These are phyloP conservation scores for Sorex maritimensis DNA, from an alignment of 2,797 vertebrate genomes.

Conservation along the genomic window DNA sequence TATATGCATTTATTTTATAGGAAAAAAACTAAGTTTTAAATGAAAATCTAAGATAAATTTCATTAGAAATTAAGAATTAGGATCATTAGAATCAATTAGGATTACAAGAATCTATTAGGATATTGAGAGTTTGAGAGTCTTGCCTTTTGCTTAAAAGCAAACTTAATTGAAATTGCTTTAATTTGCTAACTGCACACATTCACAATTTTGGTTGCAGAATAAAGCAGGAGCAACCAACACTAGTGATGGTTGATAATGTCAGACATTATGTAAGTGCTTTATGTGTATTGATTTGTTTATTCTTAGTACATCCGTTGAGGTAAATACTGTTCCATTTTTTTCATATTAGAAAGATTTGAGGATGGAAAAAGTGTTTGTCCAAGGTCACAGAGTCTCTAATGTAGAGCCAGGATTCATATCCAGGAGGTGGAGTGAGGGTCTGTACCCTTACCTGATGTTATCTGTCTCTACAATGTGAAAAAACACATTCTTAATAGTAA, in stretches of 20 bases:
- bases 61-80: too few species aligned
- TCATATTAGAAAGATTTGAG: conserved; percentile 24
- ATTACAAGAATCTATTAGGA: too few species aligned
- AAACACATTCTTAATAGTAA: neutral
- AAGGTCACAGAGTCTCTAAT: neutral
- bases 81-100: too few species aligned
- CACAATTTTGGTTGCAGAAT: neutral
- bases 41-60: too few species aligned
- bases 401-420: neutral
- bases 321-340: conserved; percentile 24
- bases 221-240: neutral
- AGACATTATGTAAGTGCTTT: neutral
- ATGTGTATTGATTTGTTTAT: conserved; percentile 1
- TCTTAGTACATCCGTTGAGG: neutral
- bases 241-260: neutral
- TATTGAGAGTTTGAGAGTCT: neutral
- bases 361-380: neutral
- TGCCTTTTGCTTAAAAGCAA: neutral
- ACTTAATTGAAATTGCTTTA: conserved; percentile 8
- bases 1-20: too few species aligned
- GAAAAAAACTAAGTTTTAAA: too few species aligned
- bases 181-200: neutral
- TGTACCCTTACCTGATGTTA: neutral
- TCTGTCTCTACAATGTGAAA: neutral
- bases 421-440: neutral